Percentiles rank a stretch among this genome's conserved stretches.
phyloP scores from a whole-genome alignment of 2,113 vertebrate genomes.

The Dolichallabes microphthalmus region DNA sequence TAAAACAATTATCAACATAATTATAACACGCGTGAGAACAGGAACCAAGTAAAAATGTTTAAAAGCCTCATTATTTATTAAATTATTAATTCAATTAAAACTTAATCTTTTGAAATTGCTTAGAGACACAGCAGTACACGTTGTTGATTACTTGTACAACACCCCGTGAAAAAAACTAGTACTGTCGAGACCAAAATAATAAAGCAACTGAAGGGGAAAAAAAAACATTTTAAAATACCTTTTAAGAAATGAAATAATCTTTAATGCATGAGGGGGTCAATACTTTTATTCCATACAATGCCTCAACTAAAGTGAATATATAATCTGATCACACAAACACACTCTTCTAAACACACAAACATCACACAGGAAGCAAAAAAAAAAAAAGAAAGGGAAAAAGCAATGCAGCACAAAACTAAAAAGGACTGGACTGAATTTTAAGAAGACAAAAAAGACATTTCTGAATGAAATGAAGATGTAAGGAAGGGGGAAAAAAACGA shows the following conservation, averaged over 20 bases:
- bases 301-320: neutral
- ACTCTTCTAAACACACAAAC: neutral
- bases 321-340: neutral
- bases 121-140: neutral
- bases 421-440: neutral
- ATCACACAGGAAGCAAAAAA: neutral
- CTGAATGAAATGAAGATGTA: too few species aligned
- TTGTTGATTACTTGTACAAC: neutral
- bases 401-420: neutral
- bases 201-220: neutral
- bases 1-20: neutral
- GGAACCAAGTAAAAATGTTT: neutral
- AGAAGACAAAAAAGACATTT: neutral
- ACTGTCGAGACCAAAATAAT: neutral
- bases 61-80: neutral
- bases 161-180: too few species aligned
- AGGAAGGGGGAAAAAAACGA: neutral
- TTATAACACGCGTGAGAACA: neutral
- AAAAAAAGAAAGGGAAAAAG: neutral
- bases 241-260: neutral
- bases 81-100: neutral
- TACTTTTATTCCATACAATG: neutral
- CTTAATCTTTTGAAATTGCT: neutral
- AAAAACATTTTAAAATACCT: too few species aligned
- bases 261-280: neutral